Evolutionary conservation across 2,888 invertebrate genomes (phyloP), one percentile per base, ranked within the genome.

Genomic region (Cyaniris semiargus): DNA sequence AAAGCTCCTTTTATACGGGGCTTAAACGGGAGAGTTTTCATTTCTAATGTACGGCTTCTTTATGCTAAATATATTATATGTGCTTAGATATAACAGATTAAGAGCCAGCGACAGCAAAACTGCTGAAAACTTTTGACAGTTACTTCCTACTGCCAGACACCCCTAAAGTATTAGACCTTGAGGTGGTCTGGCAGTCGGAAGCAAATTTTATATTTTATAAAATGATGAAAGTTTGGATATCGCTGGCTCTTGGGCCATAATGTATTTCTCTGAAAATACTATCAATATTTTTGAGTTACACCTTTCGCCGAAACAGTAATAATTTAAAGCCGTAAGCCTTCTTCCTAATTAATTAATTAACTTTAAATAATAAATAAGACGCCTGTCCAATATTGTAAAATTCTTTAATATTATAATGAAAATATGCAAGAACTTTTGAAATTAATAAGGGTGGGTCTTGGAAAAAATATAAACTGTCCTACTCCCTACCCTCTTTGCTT

Each of bases 381-480:
- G 23, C 60, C 60, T 60, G 15, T 66, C 27, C 27, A 66, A 18
- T 27, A 13, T 31, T 66, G 15, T 66, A 15, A 66, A 66, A 66
- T 66, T 31, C 66, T 66, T 27, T 66, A 27, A 66, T 66, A 27
- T 31, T 66, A 66, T 27, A 27, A 71, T 71, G 5, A 38, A 71
- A 10, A 38, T 38, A 71, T 71, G 38, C 71, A 71, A 66, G 66
- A 66, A 71, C 71, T 38, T 71, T 34, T 71, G 34, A 38, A 71
- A 71, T 71, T 71, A 71, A 71, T 38, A 38, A 71, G 38, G 70
- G 34, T 13, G 27, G 31, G 34, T 71, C 71, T 38, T 38, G 38
- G 38, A 66, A 66, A 38, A 66, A 66, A 66, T 66, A 66, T 66
- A 31, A 66, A 31, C 66, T 66, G 27, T 66, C 6, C 13, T 66